A percentile compares a stretch with the other conserved stretches of the same genome.
phyloP scores from a whole-genome alignment of 2,113 vertebrate genomes.

The Entelurus aequoreus region DNA sequence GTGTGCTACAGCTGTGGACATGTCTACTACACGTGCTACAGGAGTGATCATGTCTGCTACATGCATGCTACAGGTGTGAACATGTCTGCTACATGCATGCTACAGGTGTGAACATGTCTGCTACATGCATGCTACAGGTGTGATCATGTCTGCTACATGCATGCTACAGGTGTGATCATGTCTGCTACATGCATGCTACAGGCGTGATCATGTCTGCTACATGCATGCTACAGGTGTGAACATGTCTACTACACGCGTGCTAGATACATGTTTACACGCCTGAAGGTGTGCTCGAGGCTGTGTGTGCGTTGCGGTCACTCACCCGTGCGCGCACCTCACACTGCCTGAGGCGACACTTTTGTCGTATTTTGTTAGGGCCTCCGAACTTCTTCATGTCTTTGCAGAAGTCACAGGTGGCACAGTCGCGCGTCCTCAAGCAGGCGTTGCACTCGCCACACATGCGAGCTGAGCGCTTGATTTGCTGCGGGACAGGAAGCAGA shows the following conservation, averaged over 20 bases:
- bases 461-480: conserved; percentile 88
- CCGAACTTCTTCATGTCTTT: conserved; percentile 98
- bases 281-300: background rate
- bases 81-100: no score
- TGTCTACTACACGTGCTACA: no score
- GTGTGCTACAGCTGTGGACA: no score
- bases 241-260: no score
- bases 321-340: conserved; percentile 91
- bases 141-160: background rate
- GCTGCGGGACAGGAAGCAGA: conserved; percentile 1
- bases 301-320: background rate
- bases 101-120: no score
- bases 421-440: conserved; percentile 87
- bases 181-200: background rate
- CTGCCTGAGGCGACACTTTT: conserved; percentile 91
- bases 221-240: background rate
- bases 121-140: background rate
- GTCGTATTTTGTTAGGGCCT: conserved; percentile 93
- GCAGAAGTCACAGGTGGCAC: conserved; percentile 91
- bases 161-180: no score
- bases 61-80: no score
- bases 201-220: background rate
- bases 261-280: background rate
- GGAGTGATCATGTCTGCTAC: no score
- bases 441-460: conserved; percentile 97